Conservation (phyloP, 2,113 vertebrate species). For the Nerophis ophidion region DNA sequence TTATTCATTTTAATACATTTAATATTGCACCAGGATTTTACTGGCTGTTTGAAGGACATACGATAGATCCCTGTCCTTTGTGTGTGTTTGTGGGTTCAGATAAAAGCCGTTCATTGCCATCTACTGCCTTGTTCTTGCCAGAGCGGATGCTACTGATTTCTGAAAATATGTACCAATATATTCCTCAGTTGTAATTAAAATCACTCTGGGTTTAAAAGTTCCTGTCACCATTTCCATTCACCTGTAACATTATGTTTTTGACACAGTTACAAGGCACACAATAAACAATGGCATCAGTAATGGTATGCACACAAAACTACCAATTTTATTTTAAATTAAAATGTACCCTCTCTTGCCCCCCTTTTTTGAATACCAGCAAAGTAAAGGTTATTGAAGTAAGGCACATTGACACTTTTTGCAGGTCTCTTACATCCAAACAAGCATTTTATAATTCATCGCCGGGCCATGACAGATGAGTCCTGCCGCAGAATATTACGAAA, state of each 20-base stretch:
- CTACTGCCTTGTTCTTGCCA: too few relatives aligned
- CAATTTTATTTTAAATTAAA: constrained; percentile 44
- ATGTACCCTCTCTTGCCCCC: constrained; percentile 34
- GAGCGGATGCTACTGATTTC: too few relatives aligned
- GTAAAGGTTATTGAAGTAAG: constrained; percentile 68
- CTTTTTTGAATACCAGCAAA: constrained; percentile 23
- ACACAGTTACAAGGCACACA: constrained; percentile 12
- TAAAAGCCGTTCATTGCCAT: too few relatives aligned
- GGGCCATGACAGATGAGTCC: constrained; percentile 99
- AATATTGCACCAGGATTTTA: too few relatives aligned
- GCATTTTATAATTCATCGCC: constrained; percentile 99
- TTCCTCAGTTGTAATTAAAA: neutral
- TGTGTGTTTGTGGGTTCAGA: too few relatives aligned
- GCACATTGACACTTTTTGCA: constrained; percentile 70
- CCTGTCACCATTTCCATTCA: constrained; percentile 1
- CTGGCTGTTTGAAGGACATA: too few relatives aligned
- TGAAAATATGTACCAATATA: too few relatives aligned
- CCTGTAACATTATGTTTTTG: constrained; percentile 18
- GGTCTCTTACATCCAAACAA: constrained; percentile 82
- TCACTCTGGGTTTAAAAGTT: neutral
- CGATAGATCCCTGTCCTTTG: too few relatives aligned
- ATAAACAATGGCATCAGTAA: constrained; percentile 33
- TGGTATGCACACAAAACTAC: constrained; percentile 37
- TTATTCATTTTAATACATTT: too few relatives aligned
- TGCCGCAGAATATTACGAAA: constrained; percentile 99